Conservation (phyloP, 2,113 vertebrate species). For the Chaenogobius annularis region DNA sequence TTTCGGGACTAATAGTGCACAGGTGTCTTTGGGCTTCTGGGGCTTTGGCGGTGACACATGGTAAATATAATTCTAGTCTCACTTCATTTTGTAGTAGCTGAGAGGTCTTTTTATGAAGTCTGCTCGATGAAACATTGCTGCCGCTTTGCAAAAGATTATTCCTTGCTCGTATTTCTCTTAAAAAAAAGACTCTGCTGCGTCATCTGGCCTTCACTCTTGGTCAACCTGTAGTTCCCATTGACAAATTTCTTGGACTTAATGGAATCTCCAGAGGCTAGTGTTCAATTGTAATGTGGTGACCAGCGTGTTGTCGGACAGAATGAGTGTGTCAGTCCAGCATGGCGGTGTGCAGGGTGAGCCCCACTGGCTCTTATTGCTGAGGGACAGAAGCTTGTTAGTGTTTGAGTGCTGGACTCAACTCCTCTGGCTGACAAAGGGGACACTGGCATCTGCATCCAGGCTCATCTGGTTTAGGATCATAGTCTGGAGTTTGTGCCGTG, state of each 20-base stretch:
- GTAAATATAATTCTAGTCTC: neutral
- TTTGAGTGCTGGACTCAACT: slow-evolving; percentile 42
- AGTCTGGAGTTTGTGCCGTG: slow-evolving; percentile 32
- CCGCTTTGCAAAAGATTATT: slow-evolving; percentile 6
- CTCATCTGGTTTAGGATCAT: slow-evolving; percentile 24
- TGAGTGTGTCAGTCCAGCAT: slow-evolving; percentile 27
- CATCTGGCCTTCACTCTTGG: slow-evolving; percentile 11
- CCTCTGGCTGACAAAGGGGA: slow-evolving; percentile 34
- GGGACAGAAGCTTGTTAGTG: slow-evolving; percentile 55
- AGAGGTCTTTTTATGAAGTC: slow-evolving; percentile 15
- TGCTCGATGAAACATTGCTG: slow-evolving; percentile 4
- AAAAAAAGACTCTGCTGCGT: slow-evolving; percentile 18
- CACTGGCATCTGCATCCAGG: slow-evolving; percentile 50
- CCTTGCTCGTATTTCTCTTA: slow-evolving; percentile 5
- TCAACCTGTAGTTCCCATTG: slow-evolving; percentile 34
- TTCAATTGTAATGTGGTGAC: slow-evolving; percentile 53
- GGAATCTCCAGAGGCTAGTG: slow-evolving; percentile 40
- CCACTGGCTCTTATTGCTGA: slow-evolving; percentile 40
- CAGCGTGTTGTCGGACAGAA: slow-evolving; percentile 57
- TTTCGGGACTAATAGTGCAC: neutral
- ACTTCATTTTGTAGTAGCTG: neutral
- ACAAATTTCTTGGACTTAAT: slow-evolving; percentile 47
- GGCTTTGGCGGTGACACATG: neutral
- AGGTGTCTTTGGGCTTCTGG: slow-evolving; percentile 1
- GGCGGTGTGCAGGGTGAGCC: slow-evolving; percentile 15